phyloP scores from a whole-genome alignment of 2,888 invertebrate genomes.

The Parnassius mnemosyne region DNA sequence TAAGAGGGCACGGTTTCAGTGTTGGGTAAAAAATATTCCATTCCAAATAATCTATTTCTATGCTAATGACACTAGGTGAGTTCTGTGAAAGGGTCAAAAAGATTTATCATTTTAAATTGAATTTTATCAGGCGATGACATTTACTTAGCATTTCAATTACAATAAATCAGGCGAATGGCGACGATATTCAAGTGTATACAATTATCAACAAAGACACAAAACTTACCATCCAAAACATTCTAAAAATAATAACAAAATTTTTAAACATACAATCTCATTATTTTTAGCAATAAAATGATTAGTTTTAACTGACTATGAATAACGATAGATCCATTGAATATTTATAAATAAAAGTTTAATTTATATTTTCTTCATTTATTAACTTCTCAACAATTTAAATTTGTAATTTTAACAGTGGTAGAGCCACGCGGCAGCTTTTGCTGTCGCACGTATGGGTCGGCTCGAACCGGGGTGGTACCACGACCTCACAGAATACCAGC shows the following conservation, averaged over 20 bases:
- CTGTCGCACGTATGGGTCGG: too few species aligned
- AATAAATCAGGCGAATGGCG: constrained; percentile 56
- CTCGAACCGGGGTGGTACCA: too few species aligned
- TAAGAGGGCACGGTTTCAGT: constrained; percentile 83
- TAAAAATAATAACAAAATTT: constrained; percentile 45
- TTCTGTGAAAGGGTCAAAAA: constrained; percentile 49
- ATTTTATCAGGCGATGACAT: not conserved
- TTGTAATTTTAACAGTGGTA: too few species aligned
- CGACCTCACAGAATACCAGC: too few species aligned
- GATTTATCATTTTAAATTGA: constrained; percentile 15
- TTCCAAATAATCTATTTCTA: constrained; percentile 85
- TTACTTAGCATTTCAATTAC: constrained; percentile 42
- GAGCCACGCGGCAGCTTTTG: too few species aligned
- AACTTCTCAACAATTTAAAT: too few species aligned
- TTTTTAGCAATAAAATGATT: constrained; percentile 43
- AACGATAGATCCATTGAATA: too few species aligned
- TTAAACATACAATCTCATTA: constrained; percentile 45
- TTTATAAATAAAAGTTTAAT: too few species aligned
- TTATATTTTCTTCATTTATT: too few species aligned
- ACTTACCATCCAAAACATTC: too few species aligned
- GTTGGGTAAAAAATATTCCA: constrained; percentile 86
- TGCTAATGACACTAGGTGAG: constrained; percentile 85
- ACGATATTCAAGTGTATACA: too few species aligned
- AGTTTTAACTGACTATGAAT: not conserved
- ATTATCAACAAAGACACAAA: too few species aligned